phyloP scores from a whole-genome alignment of 2,888 invertebrate species.

The Halictus ligatus region DNA sequence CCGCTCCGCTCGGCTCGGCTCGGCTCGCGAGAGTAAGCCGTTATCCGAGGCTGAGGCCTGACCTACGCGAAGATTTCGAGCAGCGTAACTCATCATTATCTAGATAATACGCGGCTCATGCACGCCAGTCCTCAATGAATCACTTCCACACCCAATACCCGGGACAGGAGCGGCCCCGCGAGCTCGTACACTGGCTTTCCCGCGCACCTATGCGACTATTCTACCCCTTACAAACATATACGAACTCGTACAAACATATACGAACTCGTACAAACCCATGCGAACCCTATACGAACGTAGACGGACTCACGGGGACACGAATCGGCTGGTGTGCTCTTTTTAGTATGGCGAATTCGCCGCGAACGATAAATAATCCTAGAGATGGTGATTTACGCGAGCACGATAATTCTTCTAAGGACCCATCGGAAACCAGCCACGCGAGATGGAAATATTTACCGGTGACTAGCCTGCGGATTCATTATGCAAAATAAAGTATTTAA shows the following conservation, averaged over 20 bases:
- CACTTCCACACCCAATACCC: slow-evolving; percentile 56
- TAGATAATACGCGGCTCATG: slow-evolving; percentile 59
- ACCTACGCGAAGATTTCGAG: slow-evolving; percentile 66
- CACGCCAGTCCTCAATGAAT: slow-evolving; percentile 57
- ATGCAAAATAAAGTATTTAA: background rate
- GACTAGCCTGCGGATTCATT: background rate
- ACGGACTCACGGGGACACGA: background rate
- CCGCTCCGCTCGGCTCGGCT: background rate
- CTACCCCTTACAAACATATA: background rate
- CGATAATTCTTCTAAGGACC: background rate
- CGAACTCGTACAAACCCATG: background rate
- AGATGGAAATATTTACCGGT: background rate
- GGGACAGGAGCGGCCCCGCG: background rate
- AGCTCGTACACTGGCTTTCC: background rate
- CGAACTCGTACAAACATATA: background rate
- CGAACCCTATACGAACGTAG: background rate
- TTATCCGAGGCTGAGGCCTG: slow-evolving; percentile 60
- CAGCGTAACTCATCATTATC: slow-evolving; percentile 67
- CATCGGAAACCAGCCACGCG: background rate
- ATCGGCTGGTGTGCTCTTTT: background rate
- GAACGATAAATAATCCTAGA: background rate
- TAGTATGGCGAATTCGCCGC: background rate
- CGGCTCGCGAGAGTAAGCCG: slow-evolving; percentile 59
- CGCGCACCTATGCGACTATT: slow-evolving; percentile 6
- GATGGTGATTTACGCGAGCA: background rate